A percentile compares a stretch with the other conserved stretches of the same genome.
Evolutionary conservation across 1,140 invertebrate species (phyloP).

Genomic region (Drosophila takahashii): DNA sequence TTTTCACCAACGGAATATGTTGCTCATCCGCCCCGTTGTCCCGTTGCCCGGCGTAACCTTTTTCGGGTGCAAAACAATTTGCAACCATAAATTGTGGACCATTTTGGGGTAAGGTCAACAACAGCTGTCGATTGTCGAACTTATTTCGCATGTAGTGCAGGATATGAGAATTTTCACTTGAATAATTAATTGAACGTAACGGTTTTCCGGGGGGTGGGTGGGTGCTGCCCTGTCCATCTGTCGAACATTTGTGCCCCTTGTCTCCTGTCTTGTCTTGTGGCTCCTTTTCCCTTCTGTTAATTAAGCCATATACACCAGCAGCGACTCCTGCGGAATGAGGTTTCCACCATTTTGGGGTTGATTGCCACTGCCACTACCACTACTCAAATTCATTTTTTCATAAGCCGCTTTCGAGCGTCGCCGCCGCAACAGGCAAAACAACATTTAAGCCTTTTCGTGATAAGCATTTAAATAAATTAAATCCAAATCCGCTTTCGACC

Average conservation of each 20-base stretch:
- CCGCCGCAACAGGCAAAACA: conserved; percentile 78
- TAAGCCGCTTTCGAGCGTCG: conserved; percentile 77
- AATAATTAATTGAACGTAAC: conserved; percentile 82
- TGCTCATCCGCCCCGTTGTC: conserved; percentile 66
- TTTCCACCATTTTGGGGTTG: conserved; percentile 25
- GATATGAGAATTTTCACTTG: conserved; percentile 84
- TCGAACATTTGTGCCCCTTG: conserved; percentile 24
- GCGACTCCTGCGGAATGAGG: conserved; percentile 4
- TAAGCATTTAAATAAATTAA: conserved; percentile 83
- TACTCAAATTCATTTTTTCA: conserved; percentile 42
- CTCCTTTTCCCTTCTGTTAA: conserved; percentile 40
- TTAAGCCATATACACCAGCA: conserved; percentile 60
- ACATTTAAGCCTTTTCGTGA: conserved; percentile 82
- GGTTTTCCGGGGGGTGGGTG: conserved; percentile 25
- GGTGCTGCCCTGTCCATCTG: conserved; percentile 25
- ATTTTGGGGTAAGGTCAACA: conserved; percentile 78
- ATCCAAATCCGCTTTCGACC: conserved; percentile 59
- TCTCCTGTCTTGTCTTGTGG: conserved; percentile 50
- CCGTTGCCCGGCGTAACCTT: conserved; percentile 50
- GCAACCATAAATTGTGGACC: conserved; percentile 78
- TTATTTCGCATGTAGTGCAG: conserved; percentile 73
- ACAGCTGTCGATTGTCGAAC: conserved; percentile 78
- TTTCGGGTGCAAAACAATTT: conserved; percentile 83
- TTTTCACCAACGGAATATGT: conserved; percentile 76
- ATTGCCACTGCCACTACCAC: conserved; percentile 4